Conservation (phyloP, 2,797 vertebrate genomes). For the Onychomys torridus region DNA sequence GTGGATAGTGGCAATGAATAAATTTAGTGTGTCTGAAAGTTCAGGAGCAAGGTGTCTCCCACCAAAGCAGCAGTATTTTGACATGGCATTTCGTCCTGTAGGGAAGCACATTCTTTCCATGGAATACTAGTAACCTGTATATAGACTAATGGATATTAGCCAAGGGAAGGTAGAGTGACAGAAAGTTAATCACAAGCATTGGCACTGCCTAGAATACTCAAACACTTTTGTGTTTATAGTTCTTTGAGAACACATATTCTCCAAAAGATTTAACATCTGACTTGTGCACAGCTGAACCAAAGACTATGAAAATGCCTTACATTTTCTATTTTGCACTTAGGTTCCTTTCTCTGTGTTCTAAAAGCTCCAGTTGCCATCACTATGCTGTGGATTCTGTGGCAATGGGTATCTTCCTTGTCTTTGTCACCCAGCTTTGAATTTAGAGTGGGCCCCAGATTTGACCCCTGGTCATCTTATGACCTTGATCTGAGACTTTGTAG, state of each 20-base stretch:
- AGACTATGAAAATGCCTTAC: background rate
- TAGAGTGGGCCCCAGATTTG: background rate
- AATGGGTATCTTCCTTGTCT: background rate
- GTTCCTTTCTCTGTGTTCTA: background rate
- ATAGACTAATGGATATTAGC: background rate
- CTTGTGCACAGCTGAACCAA: background rate
- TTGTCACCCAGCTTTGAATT: background rate
- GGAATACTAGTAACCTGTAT: background rate
- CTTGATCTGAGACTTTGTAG: background rate
- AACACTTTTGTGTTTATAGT: background rate
- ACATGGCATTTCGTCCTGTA: background rate
- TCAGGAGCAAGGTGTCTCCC: background rate
- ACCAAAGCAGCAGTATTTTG: background rate
- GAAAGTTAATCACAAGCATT: background rate
- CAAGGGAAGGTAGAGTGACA: background rate
- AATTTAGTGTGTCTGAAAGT: background rate
- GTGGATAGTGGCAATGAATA: background rate
- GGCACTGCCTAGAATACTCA: background rate
- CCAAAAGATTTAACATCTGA: background rate
- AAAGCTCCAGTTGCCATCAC: background rate
- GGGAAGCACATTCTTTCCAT: background rate
- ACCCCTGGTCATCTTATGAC: background rate
- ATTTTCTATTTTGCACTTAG: slow-evolving; percentile 26
- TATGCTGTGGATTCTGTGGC: background rate
- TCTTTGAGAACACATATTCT: background rate